Base-by-base conservation (phyloP, 2,888 invertebrate species). In the Drosophila mulleri region DNA sequence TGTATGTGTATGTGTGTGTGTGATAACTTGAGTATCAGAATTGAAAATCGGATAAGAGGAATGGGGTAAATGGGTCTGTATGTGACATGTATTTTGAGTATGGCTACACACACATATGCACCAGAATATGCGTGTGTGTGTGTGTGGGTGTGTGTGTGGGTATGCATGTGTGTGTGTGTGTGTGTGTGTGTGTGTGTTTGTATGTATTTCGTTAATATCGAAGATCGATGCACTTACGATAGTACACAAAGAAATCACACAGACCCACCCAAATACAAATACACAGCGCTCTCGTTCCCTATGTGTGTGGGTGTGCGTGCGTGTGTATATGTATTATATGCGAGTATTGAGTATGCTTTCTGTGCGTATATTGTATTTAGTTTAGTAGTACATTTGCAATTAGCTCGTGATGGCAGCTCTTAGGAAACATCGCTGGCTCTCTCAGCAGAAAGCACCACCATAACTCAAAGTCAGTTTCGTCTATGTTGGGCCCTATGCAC, bases 361-460 rank as follows among this genome's bases (percentile, higher is more conserved):
- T 84, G 75, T 84, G 90, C 90, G 88, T 80, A 84, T 80, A 81
- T 80, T 78, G 90, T 86, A 90, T 73, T 44, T 32, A 12, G 18
- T 57, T 65, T 79, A 61, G 32, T 64, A 52, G 73, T 69, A 77
- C 78, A 77, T 76, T 80, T 72, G 61, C 76, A 63, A 62, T 58
- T 67, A 45, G 64, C 72, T 60, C 32, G 52, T 80, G 65, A 67
- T 67, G 67, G 80, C 67, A 59, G 71, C 78, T 78, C 67, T 74
- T 80, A 65, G 70, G 72, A 84, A 80, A 80, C 80, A 77, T 72
- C 78, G 72, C 74, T 76, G 88, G 85, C 82, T 80, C 79, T 75
- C 91, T 91, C 91, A 87, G 91, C 90, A 91, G 91, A 91, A 91
- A 91, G 91, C 91, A 91, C 91, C 91, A 91, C 91, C 91, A 91